Percentiles rank a stretch among this genome's conserved stretches.
Conservation (phyloP, 2,113 vertebrate genomes). For the Ceuthmochares aereus region DNA sequence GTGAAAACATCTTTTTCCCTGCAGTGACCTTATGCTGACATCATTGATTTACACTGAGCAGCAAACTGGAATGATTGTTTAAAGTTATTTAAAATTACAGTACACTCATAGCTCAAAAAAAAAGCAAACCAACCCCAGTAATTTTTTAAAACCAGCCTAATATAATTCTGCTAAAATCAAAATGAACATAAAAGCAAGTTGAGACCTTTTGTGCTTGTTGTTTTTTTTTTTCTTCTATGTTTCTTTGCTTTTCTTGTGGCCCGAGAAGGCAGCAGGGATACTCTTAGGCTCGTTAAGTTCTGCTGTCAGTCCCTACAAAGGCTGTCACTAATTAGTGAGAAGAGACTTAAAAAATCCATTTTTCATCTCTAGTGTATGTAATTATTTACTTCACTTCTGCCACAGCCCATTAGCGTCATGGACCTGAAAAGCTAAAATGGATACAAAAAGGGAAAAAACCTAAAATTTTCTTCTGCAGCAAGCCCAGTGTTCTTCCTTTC, state of each 20-base stretch:
- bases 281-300: not conserved
- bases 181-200: not conserved
- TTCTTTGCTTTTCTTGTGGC: not conserved
- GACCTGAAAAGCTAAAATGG: not conserved
- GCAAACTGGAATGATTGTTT: not conserved
- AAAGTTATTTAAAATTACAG: not conserved
- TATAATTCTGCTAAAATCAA: not conserved
- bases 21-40: not conserved
- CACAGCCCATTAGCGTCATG: not conserved
- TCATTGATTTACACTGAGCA: not conserved
- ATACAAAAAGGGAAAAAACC: not conserved
- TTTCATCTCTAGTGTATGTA: accelerated
- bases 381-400: not conserved
- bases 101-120: not conserved
- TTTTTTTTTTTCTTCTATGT: not conserved
- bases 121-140: too few relatives aligned
- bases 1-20: not conserved
- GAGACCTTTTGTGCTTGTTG: not conserved
- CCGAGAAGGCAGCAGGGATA: not conserved
- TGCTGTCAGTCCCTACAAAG: not conserved
- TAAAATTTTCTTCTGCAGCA: not conserved
- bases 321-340: not conserved
- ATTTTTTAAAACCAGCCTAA: not conserved
- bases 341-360: not conserved
- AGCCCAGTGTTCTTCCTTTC: not conserved